These are phyloP conservation scores for Rhinoraja longicauda DNA, from an alignment of 2,797 vertebrate genomes.

Conservation along the genomic window DNA sequence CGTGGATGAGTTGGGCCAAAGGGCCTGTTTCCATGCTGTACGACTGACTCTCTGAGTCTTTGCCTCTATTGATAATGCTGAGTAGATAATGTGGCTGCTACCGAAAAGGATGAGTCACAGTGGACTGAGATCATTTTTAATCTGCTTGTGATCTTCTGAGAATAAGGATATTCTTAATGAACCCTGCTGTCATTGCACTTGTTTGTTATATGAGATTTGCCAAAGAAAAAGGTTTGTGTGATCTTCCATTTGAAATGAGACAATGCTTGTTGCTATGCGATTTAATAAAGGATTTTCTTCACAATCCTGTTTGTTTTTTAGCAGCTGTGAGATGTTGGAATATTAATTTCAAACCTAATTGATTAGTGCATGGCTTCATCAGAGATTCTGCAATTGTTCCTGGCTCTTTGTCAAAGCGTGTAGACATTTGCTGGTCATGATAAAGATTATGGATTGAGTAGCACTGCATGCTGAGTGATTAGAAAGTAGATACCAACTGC, in stretches of 20 bases:
- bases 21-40: no score
- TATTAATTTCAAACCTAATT: slow-evolving; percentile 32
- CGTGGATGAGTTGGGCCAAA: no score
- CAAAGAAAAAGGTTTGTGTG: not conserved
- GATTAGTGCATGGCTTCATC: not conserved
- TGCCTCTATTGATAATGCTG: no score
- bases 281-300: not conserved
- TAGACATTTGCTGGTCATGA: not conserved
- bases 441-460: not conserved
- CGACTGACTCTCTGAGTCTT: no score
- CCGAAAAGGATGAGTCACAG: not conserved
- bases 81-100: not conserved
- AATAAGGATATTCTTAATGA: slow-evolving; percentile 15
- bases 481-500: not conserved
- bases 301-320: not conserved
- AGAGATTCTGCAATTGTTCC: not conserved
- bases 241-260: not conserved
- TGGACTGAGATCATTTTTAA: not conserved
- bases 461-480: not conserved
- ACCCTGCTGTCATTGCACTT: not conserved
- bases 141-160: not conserved
- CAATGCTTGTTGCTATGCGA: not conserved
- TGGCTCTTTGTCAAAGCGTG: not conserved
- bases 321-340: not conserved
- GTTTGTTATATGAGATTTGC: not conserved